Base-by-base conservation (phyloP, 2,888 invertebrate species). In the Chaetoderma sp. region DNA sequence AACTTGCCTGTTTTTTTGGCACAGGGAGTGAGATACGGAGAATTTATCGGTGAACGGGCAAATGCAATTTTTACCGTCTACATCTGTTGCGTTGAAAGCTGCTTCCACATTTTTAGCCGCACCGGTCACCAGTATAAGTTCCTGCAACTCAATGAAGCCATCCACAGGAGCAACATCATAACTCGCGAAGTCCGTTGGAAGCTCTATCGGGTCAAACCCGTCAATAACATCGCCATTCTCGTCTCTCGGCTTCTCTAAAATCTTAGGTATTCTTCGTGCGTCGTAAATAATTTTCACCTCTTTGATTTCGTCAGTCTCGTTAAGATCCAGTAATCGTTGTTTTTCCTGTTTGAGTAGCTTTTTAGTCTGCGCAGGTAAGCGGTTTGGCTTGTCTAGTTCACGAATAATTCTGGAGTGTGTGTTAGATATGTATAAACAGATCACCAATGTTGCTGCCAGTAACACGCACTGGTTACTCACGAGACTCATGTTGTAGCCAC, bases 71-170 rank as follows among this genome's bases (percentile, higher is more conserved):
- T 67, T 64, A 77, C 78, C 55, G 67, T 72, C 49, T 57, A 39
- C 66, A 76, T 77, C 65, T 3, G 65, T 56, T n/a, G 45, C 65
- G 21, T 65, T 55, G 50, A 65, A 65, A 27, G 60, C 65, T 16
- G 18, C 28, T 28, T 44, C 33, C 54, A 61, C 60, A 36, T 65
- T 60, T 47, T 61, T 50, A 25, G 21, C 36, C 27, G 61, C 65
- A 21, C 65, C 65, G 6, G 65, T 61, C 6, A 65, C 60, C 13
- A 47, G 50, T 33, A 56, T 27, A 27, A 65, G 56, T 32, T 65
- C 65, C 36, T 56, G 28, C 27, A 65, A 28, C n/a, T 54, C 36
- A 16, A 65, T 50, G 13, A 49, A 25, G 4, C 65, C 65, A 36
- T 65, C 60, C 21, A 30, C 27, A 1, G 49, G 47, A 10, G 33